Evolutionary conservation across 2,113 vertebrate genomes (phyloP), one percentile per base, ranked within the genome.

Genomic region (Sebastes fasciatus): DNA sequence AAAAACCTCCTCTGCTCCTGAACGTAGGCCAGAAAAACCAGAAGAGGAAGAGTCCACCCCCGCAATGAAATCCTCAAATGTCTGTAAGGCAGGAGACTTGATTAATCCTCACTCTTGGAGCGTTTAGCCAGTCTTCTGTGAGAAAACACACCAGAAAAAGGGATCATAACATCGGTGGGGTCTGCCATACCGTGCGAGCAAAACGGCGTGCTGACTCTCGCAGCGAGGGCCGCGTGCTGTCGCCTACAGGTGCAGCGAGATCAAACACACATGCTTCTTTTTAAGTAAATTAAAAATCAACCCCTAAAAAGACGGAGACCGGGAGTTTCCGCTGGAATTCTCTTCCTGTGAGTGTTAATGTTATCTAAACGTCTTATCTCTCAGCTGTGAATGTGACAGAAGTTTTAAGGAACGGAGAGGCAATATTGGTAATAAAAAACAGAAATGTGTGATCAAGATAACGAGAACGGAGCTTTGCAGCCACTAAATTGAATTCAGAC

Each of bases 1-100:
- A 54, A 76, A 88, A 87, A 71, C 16, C 46, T 60, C 75, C 49
- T 79, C 73, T 80, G 62, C 75, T 34, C 21, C 72, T 79, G 49
- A 52, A 79, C 68, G 74, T 64, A 85, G 66, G 69, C 69, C 81
- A 79, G 65, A 86, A 78, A 79, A 83, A 62, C 26, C 57, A 75
- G 57, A 69, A 26, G 51, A 86, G 49, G 60, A 58, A 81, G 71
- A 80, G 69, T 69, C 52, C 46, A 85, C 74, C 84, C 40, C 72
- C 4, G 49, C 65, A 64, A 82, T 74, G 86, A 88, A 91, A 94
- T 94, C 93, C 94, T 95, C 89, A 93, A 95, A 91, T 93, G 95
- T 96, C 89, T 93, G 94, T 92, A 95, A 97, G 96, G 95, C 96
- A 95, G 96, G 90, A 88, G 89, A 87, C 86, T 79, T 74, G 90